These are phyloP conservation scores for Eupithecia dodoneata DNA, from an alignment of 2,888 invertebrate genomes.

Conservation along the genomic window DNA sequence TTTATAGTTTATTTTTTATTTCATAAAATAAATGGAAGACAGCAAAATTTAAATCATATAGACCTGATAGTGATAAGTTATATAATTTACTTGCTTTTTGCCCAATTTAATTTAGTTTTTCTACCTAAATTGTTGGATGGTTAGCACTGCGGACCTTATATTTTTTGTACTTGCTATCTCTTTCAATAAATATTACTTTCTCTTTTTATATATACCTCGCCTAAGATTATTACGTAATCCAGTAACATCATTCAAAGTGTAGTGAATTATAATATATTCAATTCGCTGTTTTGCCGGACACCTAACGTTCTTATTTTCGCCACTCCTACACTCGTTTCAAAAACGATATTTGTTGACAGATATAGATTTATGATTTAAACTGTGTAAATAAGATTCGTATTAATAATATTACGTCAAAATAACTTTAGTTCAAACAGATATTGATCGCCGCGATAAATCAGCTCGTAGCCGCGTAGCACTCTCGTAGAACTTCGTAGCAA, in stretches of 20 bases:
- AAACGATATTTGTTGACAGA: conserved; percentile 19
- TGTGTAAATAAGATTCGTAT: conserved; percentile 27
- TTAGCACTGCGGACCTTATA: neutral
- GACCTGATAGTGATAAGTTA: too few relatives aligned
- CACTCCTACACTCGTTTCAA: conserved; percentile 6
- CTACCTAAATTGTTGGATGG: neutral
- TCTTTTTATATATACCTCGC: neutral
- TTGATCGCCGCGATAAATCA: conserved; percentile 37
- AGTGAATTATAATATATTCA: neutral
- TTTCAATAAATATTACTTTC: conserved; percentile 12
- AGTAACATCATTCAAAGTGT: neutral
- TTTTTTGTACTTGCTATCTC: neutral
- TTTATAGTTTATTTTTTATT: too few relatives aligned
- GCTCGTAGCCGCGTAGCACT: conserved; percentile 56
- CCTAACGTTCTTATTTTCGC: conserved; percentile 10
- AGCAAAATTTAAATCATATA: too few relatives aligned
- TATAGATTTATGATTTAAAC: conserved; percentile 19
- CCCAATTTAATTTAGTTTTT: too few relatives aligned
- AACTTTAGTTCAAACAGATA: conserved; percentile 32
- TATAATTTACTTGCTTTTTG: too few relatives aligned
- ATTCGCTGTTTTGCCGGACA: neutral
- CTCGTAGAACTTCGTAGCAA: conserved; percentile 55
- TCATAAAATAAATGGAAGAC: too few relatives aligned
- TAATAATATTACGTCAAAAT: conserved; percentile 38
- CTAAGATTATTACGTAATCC: conserved; percentile 21